Conservation (phyloP, 1,140 invertebrate species). For the Tetranychus cinnabarinus region DNA sequence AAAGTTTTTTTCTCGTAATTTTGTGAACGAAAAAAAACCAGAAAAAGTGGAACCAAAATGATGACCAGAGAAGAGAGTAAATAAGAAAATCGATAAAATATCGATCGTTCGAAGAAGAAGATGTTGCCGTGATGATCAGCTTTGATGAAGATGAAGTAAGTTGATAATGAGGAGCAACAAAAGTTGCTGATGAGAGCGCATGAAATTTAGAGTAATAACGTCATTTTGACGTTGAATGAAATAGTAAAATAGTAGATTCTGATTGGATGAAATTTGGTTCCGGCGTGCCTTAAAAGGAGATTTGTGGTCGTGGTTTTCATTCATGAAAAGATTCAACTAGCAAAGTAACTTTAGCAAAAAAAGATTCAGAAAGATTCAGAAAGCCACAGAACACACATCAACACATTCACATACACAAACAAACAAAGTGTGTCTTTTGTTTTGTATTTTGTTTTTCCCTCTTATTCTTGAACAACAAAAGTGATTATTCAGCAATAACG, state of each 20-base stretch:
- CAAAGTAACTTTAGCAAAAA: not conserved
- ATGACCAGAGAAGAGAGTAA: too few relatives aligned
- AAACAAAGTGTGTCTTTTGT: not conserved
- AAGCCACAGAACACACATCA: too few relatives aligned
- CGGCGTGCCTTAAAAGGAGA: not conserved
- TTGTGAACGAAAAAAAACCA: too few relatives aligned
- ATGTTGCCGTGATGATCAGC: too few relatives aligned
- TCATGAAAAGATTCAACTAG: not conserved
- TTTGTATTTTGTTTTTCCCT: not conserved
- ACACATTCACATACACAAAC: too few relatives aligned
- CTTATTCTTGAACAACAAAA: not conserved
- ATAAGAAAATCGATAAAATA: too few relatives aligned
- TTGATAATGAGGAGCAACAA: too few relatives aligned
- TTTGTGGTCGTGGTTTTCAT: not conserved
- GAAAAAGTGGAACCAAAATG: too few relatives aligned
- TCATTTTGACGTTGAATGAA: constrained; percentile 2
- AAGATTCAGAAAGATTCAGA: not conserved
- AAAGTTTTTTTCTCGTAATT: too few relatives aligned
- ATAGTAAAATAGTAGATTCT: not conserved
- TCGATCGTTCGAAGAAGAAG: too few relatives aligned
- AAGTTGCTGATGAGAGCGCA: too few relatives aligned
- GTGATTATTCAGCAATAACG: not conserved
- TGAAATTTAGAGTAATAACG: not conserved
- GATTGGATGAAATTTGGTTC: not conserved
- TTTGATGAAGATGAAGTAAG: too few relatives aligned